Percentiles rank a stretch among this genome's conserved stretches.
Conservation (phyloP, 2,113 vertebrate genomes). For the Chamaea fasciata region DNA sequence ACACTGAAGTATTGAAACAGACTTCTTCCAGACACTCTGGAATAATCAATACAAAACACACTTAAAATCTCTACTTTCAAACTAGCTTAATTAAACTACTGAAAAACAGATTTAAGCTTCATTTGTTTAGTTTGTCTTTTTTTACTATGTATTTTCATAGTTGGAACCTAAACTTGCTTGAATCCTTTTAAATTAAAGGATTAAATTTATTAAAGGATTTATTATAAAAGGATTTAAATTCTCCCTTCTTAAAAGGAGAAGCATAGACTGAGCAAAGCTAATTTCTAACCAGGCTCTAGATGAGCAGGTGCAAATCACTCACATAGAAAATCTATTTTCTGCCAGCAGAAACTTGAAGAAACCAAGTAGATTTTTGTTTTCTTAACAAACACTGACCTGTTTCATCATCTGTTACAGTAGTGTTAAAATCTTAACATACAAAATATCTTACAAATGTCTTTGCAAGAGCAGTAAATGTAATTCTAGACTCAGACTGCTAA, state of each 20-base stretch:
- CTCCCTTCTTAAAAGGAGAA: neutral
- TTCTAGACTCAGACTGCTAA: neutral
- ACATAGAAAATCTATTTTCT: neutral
- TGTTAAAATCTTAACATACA: neutral
- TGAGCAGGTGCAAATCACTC: neutral
- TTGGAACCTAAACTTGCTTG: neutral
- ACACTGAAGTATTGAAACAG: neutral
- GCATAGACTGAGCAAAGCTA: neutral
- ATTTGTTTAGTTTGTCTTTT: neutral
- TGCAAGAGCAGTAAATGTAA: neutral
- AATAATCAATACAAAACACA: neutral
- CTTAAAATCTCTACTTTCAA: neutral
- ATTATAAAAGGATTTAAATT: no score
- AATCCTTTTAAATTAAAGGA: neutral
- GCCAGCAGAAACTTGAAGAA: neutral
- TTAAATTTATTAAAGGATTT: no score
- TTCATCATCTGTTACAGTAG: neutral
- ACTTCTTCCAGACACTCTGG: neutral
- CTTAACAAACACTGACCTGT: neutral
- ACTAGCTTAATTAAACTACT: neutral
- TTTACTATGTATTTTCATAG: neutral
- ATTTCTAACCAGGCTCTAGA: neutral
- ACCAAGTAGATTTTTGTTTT: neutral
- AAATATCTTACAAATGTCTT: neutral
- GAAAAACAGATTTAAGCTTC: neutral